Percentiles rank a stretch among this genome's conserved stretches.
phyloP scores from a whole-genome alignment of 2,797 vertebrate genomes.

The Hozukius guyotensis region DNA sequence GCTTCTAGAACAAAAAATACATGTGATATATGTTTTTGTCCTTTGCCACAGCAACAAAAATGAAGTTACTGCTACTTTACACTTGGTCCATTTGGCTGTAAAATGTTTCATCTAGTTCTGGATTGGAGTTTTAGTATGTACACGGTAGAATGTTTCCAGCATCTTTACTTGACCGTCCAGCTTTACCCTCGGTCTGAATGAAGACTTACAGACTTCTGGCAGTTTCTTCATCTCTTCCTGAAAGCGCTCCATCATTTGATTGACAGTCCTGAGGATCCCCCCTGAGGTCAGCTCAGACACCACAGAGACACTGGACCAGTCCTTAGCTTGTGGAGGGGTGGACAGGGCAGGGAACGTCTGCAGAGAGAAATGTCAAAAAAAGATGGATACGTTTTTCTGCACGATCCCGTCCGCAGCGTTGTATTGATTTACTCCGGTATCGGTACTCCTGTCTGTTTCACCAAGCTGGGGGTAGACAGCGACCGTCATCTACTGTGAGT shows the following conservation, averaged over 20 bases:
- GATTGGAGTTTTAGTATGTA: not conserved
- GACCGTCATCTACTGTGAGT: no score
- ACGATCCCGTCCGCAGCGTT: no score
- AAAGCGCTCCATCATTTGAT: slow-evolving; percentile 61
- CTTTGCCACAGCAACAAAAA: not conserved
- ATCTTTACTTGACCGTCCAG: not conserved
- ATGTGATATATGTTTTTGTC: not conserved
- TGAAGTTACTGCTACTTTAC: not conserved
- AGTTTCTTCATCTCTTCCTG: slow-evolving; percentile 72
- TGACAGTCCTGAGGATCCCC: slow-evolving; percentile 62
- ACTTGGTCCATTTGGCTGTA: not conserved
- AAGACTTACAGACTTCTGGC: slow-evolving; percentile 69
- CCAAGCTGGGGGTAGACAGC: no score
- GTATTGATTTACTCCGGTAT: no score
- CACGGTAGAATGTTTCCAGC: not conserved
- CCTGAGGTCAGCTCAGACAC: slow-evolving; percentile 70
- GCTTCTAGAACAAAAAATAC: not conserved
- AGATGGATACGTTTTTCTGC: not conserved
- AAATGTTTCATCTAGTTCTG: not conserved
- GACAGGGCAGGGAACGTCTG: slow-evolving; percentile 69
- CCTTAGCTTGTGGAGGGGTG: slow-evolving; percentile 41
- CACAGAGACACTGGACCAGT: slow-evolving; percentile 69
- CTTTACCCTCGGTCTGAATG: not conserved
- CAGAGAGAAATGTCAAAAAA: not conserved
- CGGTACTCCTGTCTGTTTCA: no score